Conservation (phyloP, 2,113 vertebrate genomes). For the Gavialis gangeticus region DNA sequence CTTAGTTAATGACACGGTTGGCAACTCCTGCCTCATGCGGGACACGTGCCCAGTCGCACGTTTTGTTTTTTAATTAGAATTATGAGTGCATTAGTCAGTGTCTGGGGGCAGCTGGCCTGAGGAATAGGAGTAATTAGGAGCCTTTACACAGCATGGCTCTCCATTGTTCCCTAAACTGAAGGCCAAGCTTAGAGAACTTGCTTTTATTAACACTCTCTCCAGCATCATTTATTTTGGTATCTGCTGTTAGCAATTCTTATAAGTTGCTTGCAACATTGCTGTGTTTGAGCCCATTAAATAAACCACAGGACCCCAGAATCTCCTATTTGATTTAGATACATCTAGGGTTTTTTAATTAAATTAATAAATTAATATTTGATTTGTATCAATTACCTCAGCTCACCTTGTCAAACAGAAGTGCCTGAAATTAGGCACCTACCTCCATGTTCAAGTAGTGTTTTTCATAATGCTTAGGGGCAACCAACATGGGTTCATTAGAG, state of each 20-base stretch:
- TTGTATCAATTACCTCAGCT: neutral
- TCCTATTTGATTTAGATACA: neutral
- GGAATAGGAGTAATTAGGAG: conserved; percentile 13
- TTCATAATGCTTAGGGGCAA: no score
- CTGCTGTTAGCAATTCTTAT: conserved; percentile 1
- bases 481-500: no score
- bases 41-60: neutral
- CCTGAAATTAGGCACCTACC: neutral
- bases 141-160: fast-evolving
- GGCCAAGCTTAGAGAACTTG: fast-evolving
- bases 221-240: fast-evolving
- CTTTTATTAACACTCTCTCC: neutral
- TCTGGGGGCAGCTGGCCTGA: neutral
- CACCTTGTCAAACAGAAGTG: neutral
- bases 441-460: neutral
- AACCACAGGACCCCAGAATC: neutral
- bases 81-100: neutral
- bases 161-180: neutral
- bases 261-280: neutral
- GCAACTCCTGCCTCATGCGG: neutral
- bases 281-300: neutral
- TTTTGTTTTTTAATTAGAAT: neutral
- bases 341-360: neutral
- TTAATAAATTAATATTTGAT: neutral
- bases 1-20: conserved; percentile 14